Base-by-base conservation (phyloP, 1,140 invertebrate genomes). In the Microplitis mediator region DNA sequence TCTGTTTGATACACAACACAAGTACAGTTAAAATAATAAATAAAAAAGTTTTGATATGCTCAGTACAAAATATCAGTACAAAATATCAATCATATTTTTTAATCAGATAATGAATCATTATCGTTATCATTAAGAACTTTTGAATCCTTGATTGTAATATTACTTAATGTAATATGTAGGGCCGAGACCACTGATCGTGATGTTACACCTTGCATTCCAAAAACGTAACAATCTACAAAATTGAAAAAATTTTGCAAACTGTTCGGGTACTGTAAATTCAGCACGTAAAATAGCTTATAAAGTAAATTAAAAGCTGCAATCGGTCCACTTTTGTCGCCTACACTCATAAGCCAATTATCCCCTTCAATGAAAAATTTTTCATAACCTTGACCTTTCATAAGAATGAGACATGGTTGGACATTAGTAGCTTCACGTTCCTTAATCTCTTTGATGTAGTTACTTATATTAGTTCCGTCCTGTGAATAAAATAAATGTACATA, bases 231-330 rank as follows among this genome's bases (percentile, higher is more conserved):
- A 54, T 56, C 67, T 9, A 69, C 1, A 34, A 69, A 58, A 58
- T 60, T 69, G 16, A 36, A 69, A 16, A 69, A 60, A 16, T 69
- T 69, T 23, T 35, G 51, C 35, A 69, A 58, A 39, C 54, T 56
- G 11, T 69, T 52, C 1, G 67, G 67, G 13, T 58, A 60, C n/a
- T 58, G 8, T 4, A 58, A 14, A 45, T 69, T 69, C n/a, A 69
- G 13, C 1, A 60, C 67, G 14, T 69, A 35, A 60, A 32, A 69
- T 3, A 52, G 39, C 34, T 69, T 69, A 54, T 31, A 69, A 13
- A 32, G 35, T 14, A 69, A 60, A 39, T 69, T 39, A 58, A 69
- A 69, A 23, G 34, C 52, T 6, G 54, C 67, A 13, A 69, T 8
- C 16, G 23, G 67, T 56, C 31, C 35, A 39, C 50, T 34, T 56